These are phyloP conservation scores for Diplazon laetatorius DNA, from an alignment of 2,888 invertebrate species.

Conservation along the genomic window DNA sequence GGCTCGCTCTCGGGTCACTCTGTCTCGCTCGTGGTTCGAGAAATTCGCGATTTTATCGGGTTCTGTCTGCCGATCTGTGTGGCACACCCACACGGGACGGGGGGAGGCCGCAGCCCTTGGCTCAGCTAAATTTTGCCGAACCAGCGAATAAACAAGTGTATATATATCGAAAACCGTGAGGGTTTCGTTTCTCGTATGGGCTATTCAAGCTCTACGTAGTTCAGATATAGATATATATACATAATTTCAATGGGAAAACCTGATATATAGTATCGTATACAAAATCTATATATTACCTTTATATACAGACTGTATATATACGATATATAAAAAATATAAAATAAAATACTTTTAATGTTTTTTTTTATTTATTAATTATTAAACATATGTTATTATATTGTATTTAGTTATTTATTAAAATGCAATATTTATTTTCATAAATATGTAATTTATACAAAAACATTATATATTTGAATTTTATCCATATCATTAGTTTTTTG, in stretches of 20 bases:
- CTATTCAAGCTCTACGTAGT: slow-evolving; percentile 19
- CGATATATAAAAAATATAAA: too few species aligned
- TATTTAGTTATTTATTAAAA: too few species aligned
- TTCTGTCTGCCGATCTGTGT: slow-evolving; percentile 22
- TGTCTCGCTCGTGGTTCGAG: slow-evolving; percentile 15
- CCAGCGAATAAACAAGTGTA: slow-evolving; percentile 63
- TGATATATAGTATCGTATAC: too few species aligned
- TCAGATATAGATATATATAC: too few species aligned
- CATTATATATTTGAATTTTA: too few species aligned
- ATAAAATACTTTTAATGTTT: too few species aligned
- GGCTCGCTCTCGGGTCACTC: slow-evolving; percentile 2
- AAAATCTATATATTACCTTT: neutral
- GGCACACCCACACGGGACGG: neutral
- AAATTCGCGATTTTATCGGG: slow-evolving; percentile 45
- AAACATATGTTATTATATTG: too few species aligned
- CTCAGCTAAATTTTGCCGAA: slow-evolving; percentile 62
- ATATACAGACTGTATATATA: slow-evolving; percentile 9
- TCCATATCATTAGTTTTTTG: too few species aligned
- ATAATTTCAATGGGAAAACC: too few species aligned
- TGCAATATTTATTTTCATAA: too few species aligned
- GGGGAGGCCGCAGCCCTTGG: slow-evolving; percentile 7
- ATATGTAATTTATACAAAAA: too few species aligned
- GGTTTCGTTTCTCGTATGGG: slow-evolving; percentile 36
- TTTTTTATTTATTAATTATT: too few species aligned
- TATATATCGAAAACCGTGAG: slow-evolving; percentile 46